Evolutionary conservation across 2,113 vertebrate species (phyloP), one percentile per base, ranked within the genome.

Genomic region (Muntiacus muntjak): DNA sequence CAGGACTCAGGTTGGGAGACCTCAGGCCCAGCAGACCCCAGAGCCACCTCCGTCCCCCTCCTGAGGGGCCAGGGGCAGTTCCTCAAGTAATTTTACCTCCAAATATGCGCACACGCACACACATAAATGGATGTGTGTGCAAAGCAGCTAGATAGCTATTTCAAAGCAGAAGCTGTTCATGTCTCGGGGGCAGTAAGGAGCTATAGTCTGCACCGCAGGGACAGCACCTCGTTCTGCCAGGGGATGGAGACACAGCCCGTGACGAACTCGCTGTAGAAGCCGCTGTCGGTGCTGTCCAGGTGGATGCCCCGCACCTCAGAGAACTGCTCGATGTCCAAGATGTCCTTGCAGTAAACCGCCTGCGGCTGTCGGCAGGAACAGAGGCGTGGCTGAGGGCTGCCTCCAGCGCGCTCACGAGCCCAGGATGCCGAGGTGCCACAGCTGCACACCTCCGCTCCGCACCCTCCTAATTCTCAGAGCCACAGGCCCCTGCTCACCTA

Each of bases 201-300:
- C 54, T 64, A 88, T 1, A 14, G 15, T 2, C 26, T 60, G 19
- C 6, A 54, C 40, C 87, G 15, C 58, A 94, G 87, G 85, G n/a
- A 97, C 97, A 98, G 97, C 99, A 99, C 99, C 99, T 99, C 99
- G 0, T 99, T 99, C 99, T 99, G 99, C 99, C 99, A 99, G 97
- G 99, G 99, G 98, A 99, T 99, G 99, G 99, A 99, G 99, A 99
- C 99, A 98, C 99, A 99, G 92, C 99, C 99, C 0, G 99, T 99
- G 88, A 99, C 99, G 98, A 99, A 99, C 97, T 99, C 99, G 95
- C 99, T 99, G 92, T 99, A 99, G 98, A 99, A 99, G 96, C 99
- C 98, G 6, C 99, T 98, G 13, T 99, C 99, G 0, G 99, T 99
- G 74, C 99, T 99, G 98, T 99, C 99, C 99, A 99, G 99, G 98